Percentiles rank a stretch among this genome's conserved stretches.
phyloP scores from a whole-genome alignment of 2,113 vertebrate species.

The Tenebrosternarchus preto region DNA sequence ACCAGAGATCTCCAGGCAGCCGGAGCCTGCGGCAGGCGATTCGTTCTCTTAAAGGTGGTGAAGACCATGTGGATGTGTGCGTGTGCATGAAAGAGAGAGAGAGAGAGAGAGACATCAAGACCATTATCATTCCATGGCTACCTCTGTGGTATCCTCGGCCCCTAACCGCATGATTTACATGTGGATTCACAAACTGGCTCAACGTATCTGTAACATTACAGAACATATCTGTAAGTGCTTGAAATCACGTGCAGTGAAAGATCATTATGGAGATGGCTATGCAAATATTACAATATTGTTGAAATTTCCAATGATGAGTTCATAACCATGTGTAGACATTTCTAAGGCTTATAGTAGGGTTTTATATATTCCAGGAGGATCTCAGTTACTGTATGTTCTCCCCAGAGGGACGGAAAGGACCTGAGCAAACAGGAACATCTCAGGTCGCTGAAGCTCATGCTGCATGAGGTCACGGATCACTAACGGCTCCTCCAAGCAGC shows the following conservation, averaged over 20 bases:
- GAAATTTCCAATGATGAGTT: background rate
- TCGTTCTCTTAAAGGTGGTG: slow-evolving; percentile 25
- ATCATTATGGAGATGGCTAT: too few relatives aligned
- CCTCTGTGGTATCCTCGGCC: background rate
- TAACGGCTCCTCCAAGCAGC: background rate
- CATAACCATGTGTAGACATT: background rate
- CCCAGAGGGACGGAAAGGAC: background rate
- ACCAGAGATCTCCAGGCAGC: slow-evolving; percentile 25
- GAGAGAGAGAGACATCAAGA: background rate
- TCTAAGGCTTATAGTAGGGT: background rate
- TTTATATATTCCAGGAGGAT: background rate
- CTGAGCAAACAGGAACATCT: too few relatives aligned
- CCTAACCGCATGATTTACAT: background rate
- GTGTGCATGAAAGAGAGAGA: background rate
- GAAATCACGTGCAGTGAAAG: background rate
- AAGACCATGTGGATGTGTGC: background rate
- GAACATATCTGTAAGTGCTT: background rate
- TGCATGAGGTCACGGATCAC: background rate
- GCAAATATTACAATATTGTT: too few relatives aligned
- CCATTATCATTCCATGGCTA: background rate
- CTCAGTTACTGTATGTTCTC: background rate
- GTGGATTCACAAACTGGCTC: background rate
- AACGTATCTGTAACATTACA: too few relatives aligned
- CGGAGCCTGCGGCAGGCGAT: slow-evolving; percentile 32
- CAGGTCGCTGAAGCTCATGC: too few relatives aligned